These are phyloP conservation scores for Dendrolimus houi DNA, from an alignment of 2,888 invertebrate genomes.

Conservation along the genomic window DNA sequence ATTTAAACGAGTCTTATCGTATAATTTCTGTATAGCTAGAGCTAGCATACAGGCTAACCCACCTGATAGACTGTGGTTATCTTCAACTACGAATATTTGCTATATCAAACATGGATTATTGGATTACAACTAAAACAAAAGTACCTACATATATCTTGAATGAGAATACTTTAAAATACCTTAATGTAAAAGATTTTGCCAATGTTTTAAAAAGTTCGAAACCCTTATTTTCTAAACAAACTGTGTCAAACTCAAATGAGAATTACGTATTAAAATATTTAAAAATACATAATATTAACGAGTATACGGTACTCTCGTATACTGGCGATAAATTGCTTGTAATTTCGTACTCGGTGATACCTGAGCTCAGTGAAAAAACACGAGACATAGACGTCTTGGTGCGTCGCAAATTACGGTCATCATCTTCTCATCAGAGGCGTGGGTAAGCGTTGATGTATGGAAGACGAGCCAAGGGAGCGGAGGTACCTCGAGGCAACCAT, in stretches of 20 bases:
- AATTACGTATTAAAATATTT: constrained; percentile 10
- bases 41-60: background rate
- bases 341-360: constrained; percentile 73
- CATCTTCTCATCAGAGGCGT: constrained; percentile 74
- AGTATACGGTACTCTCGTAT: constrained; percentile 32
- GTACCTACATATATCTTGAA: too few relatives aligned
- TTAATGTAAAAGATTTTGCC: too few relatives aligned
- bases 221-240: constrained; percentile 9
- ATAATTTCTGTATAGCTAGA: constrained; percentile 8
- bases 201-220: too few relatives aligned
- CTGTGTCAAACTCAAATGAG: background rate
- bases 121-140: too few relatives aligned
- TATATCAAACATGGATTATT: too few relatives aligned
- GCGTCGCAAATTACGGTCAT: constrained; percentile 76
- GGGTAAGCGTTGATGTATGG: constrained; percentile 72
- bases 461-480: constrained; percentile 44
- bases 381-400: constrained; percentile 76
- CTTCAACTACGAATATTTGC: too few relatives aligned
- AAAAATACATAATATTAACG: constrained; percentile 38
- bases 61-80: too few relatives aligned
- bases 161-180: too few relatives aligned
- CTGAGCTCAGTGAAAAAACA: constrained; percentile 73
- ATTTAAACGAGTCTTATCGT: too few relatives aligned
- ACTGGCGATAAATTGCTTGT: constrained; percentile 71
- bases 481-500: constrained; percentile 6